Evolutionary conservation across 2,888 invertebrate genomes (phyloP).

Genomic region (Athrips mouffetella): DNA sequence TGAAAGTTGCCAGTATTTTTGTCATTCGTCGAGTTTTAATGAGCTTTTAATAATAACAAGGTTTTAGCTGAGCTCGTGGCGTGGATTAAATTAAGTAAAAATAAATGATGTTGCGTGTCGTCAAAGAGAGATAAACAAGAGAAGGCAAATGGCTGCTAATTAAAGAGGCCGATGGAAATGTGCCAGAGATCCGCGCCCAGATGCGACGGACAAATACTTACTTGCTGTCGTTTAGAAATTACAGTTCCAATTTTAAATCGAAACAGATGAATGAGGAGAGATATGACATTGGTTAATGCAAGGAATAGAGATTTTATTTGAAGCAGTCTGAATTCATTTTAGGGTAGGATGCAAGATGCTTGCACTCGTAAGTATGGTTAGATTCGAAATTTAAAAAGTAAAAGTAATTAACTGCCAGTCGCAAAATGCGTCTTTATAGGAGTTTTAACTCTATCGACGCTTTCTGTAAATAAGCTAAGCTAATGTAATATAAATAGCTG

Average conservation of each 20-base stretch:
- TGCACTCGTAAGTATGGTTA: no score
- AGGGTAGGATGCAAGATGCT: no score
- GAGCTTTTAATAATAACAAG: not conserved
- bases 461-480: not conserved
- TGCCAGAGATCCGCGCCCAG: constrained; percentile 48
- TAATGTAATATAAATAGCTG: not conserved
- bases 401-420: no score
- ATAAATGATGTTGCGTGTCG: constrained; percentile 16
- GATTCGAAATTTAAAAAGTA: no score
- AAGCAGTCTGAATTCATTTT: no score
- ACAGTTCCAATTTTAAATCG: not conserved
- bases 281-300: no score
- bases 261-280: not conserved
- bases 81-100: constrained; percentile 10
- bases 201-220: constrained; percentile 16
- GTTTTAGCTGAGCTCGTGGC: no score
- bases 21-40: not conserved
- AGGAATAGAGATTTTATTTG: no score
- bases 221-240: not conserved
- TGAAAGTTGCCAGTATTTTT: not conserved
- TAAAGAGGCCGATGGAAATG: constrained; percentile 43
- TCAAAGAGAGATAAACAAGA: constrained; percentile 22
- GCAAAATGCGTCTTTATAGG: no score
- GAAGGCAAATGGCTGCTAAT: constrained; percentile 42
- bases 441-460: no score